Percentiles rank a stretch among this genome's conserved stretches.
Evolutionary conservation across 2,797 vertebrate genomes (phyloP).

Genomic region (Carapus acus): DNA sequence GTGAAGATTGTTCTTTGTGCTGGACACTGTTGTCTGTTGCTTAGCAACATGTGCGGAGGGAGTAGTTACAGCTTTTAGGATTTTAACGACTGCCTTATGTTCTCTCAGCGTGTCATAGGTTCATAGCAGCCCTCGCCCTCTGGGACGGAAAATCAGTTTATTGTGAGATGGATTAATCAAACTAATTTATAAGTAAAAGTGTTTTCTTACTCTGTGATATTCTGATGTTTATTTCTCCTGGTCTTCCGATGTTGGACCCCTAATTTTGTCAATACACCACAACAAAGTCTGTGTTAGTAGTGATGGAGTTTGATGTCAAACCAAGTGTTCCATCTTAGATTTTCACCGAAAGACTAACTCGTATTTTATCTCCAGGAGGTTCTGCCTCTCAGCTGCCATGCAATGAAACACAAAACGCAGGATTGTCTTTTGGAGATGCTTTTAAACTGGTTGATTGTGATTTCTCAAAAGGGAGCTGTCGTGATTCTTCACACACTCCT

Average conservation of each 20-base stretch:
- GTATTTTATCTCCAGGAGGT: too few species aligned
- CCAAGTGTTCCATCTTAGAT: too few species aligned
- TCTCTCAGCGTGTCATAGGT: slow-evolving; percentile 57
- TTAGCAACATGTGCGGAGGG: slow-evolving; percentile 60
- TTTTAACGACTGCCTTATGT: slow-evolving; percentile 58
- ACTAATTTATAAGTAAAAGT: slow-evolving; percentile 70
- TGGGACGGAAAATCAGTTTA: slow-evolving; percentile 57
- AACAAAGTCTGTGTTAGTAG: too few species aligned
- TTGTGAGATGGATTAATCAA: slow-evolving; percentile 59
- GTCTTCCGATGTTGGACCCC: too few species aligned
- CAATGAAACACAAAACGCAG: slow-evolving; percentile 21
- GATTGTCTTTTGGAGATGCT: slow-evolving; percentile 54
- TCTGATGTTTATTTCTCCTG: slow-evolving; percentile 24
- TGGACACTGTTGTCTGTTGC: slow-evolving; percentile 63
- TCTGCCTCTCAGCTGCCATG: background rate
- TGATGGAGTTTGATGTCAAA: too few species aligned
- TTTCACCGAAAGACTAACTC: too few species aligned
- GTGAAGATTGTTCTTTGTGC: slow-evolving; percentile 55
- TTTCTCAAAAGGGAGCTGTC: background rate
- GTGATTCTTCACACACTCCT: background rate
- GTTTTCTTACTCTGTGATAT: slow-evolving; percentile 59
- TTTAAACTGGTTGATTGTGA: slow-evolving; percentile 57
- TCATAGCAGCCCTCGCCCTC: slow-evolving; percentile 41
- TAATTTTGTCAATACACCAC: too few species aligned
- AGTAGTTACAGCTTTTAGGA: slow-evolving; percentile 59